Percentiles rank a stretch among this genome's conserved stretches.
phyloP scores from a whole-genome alignment of 2,797 vertebrate genomes.

The Furcifer pardalis region DNA sequence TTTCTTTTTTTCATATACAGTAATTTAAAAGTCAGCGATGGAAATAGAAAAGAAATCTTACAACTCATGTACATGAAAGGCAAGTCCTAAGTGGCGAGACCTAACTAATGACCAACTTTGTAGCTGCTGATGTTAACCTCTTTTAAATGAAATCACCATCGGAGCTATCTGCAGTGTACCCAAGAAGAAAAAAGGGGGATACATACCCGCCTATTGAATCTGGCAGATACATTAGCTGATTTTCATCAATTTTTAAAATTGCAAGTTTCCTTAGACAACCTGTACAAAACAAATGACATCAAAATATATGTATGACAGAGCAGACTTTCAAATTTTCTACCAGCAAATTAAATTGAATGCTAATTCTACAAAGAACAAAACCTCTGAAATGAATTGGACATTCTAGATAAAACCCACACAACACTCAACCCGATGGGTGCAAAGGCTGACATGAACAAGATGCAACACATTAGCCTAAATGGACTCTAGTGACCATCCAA shows the following conservation, averaged over 20 bases:
- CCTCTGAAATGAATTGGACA: not conserved
- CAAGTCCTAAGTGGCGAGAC: not conserved
- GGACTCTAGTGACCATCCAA: not conserved
- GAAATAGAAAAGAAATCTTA: not conserved
- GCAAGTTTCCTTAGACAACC: constrained; percentile 94
- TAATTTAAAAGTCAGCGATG: not conserved
- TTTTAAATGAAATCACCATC: not conserved
- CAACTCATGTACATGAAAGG: not conserved
- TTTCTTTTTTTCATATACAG: not conserved
- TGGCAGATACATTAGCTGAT: constrained; percentile 94
- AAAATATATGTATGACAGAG: constrained; percentile 38
- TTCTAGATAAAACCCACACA: not conserved
- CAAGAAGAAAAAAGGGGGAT: constrained; percentile 10
- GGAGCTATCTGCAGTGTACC: not conserved
- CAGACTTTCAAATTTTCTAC: not conserved
- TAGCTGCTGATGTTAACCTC: not conserved
- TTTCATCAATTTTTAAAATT: constrained; percentile 97
- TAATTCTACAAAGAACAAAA: not conserved
- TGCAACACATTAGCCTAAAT: too few species aligned
- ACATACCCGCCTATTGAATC: constrained; percentile 93
- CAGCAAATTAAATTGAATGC: not conserved
- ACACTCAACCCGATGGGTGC: not conserved
- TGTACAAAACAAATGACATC: constrained; percentile 65
- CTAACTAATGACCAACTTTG: not conserved
- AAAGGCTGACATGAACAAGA: not conserved